Evolutionary conservation across 2,888 invertebrate genomes (phyloP), one percentile per base, ranked within the genome.

Genomic region (Trichopria drosophilae): DNA sequence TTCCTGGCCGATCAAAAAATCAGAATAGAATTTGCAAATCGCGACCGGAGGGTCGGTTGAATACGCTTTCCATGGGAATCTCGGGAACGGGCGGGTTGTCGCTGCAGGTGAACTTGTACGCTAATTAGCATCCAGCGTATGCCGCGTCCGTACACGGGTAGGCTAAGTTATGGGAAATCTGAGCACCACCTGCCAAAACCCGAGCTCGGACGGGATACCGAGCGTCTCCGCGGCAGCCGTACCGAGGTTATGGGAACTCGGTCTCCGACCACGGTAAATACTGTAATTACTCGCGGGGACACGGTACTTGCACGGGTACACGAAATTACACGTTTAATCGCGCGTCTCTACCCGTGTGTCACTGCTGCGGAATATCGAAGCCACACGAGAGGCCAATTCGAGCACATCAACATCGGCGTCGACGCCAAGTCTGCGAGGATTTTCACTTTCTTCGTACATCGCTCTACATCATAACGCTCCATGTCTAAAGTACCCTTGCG

Each of bases 181-280:
- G 57, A 55, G 64, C 44, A 43, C 55, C 66, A 63, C 68, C 66
- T 67, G 65, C 62, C 64, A 55, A 63, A 68, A 65, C 32, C 19
- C 26, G 15, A 13, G 39, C 36, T 42, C 35, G 13, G 36, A 31
- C 18, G 29, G 36, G 16, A 15, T 15, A 20, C 4, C 3, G 13
- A 20, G 19, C 36, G 26, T 31, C 37, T 18, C 26, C 9, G 35
- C 16, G 37, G 49, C 39, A 31, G 29, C n/a, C 18, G 28, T 12
- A 54, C 24, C 55, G 68, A 68, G 72, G 70, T 68, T 74, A 71
- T 74, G 74, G 74, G 74, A 74, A 74, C 73, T 66, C 63, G 65
- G 64, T 65, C 65, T 65, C 36, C 44, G 36, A 45, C 51, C 43
- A n/a, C 59, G 60, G 49, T 69, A 71, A 73, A 69, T 61, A 73